Evolutionary conservation across 1,140 invertebrate genomes (phyloP).

Genomic region (Chironomus tepperi): DNA sequence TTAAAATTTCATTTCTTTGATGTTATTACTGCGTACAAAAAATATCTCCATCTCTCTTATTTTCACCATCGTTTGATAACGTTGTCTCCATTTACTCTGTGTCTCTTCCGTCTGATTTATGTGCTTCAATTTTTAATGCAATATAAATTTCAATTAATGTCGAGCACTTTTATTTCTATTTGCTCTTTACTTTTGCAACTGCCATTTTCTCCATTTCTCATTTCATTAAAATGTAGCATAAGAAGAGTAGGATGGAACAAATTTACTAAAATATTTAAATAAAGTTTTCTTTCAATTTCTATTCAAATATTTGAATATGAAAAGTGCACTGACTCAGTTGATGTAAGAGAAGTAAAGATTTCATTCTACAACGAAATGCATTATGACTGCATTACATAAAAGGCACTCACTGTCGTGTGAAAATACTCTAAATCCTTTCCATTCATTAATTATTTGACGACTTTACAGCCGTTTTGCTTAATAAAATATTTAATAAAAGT

Average conservation of each 20-base stretch:
- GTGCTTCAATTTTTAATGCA: slow-evolving; percentile 18
- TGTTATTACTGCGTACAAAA: neutral
- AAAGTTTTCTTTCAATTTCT: neutral
- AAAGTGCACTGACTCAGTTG: neutral
- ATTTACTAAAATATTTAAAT: no score
- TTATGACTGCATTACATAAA: no score
- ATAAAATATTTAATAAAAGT: no score
- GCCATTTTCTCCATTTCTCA: neutral
- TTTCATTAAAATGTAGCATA: neutral
- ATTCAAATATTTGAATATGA: slow-evolving; percentile 1
- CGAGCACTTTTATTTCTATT: neutral
- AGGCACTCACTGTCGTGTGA: no score
- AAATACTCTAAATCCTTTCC: no score
- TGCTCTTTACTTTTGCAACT: neutral
- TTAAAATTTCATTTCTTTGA: no score
- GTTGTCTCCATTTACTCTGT: neutral
- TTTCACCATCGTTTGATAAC: neutral
- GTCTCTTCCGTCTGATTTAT: neutral
- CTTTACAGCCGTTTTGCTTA: no score
- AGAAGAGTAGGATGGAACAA: neutral
- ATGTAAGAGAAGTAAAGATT: no score
- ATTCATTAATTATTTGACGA: no score
- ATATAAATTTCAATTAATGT: slow-evolving; percentile 21
- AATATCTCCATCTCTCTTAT: neutral
- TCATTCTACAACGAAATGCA: no score